Conservation (phyloP, 2,888 invertebrate species). For the Oscheius onirici region DNA sequence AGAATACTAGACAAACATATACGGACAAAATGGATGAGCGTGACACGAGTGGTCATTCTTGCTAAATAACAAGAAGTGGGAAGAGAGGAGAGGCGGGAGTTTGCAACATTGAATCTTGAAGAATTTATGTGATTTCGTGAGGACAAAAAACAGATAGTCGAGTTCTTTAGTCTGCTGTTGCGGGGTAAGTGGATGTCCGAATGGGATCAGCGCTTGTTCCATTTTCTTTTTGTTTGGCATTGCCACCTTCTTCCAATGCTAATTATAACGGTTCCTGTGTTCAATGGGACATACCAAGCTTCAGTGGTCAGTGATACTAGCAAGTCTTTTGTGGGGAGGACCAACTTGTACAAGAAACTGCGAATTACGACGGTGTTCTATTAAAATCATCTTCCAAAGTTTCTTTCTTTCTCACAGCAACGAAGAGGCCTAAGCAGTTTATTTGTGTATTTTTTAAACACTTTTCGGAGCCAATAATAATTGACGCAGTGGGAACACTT, state of each 20-base stretch:
- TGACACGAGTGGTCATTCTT: conserved; percentile 29
- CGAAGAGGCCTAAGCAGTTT: too few relatives aligned
- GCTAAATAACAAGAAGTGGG: conserved; percentile 1
- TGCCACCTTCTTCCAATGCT: conserved; percentile 3
- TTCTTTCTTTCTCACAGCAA: too few relatives aligned
- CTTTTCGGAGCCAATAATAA: too few relatives aligned
- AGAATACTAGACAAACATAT: conserved; percentile 26
- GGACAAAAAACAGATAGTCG: conserved; percentile 16
- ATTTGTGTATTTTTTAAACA: too few relatives aligned
- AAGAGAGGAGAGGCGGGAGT: not conserved
- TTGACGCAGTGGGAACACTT: too few relatives aligned
- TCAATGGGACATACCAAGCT: too few relatives aligned
- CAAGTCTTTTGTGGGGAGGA: too few relatives aligned
- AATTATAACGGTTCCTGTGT: conserved; percentile 2
- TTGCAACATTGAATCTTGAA: conserved; percentile 12
- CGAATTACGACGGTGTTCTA: too few relatives aligned
- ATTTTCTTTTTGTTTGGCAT: conserved; percentile 19
- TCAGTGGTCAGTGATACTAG: too few relatives aligned
- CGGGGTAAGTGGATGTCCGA: conserved; percentile 4
- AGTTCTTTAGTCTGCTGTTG: not conserved
- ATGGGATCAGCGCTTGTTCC: conserved; percentile 18
- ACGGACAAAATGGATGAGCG: conserved; percentile 20
- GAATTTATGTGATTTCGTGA: conserved; percentile 6
- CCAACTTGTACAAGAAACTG: too few relatives aligned
- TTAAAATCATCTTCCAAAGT: too few relatives aligned